phyloP scores from a whole-genome alignment of 2,797 vertebrate species.

The Delichon dasypus region DNA sequence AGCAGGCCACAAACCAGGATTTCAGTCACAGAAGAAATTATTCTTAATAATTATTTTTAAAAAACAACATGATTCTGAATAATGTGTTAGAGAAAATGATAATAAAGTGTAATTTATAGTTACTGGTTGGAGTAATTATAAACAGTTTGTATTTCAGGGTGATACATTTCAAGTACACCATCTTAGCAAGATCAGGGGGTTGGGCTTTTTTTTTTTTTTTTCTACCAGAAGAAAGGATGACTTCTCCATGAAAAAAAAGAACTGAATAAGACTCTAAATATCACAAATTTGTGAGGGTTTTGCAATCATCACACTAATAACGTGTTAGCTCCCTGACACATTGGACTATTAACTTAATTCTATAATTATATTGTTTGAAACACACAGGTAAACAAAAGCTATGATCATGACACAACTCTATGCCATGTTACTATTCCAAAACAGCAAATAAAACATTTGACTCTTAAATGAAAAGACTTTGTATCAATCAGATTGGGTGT shows the following conservation, averaged over 20 bases:
- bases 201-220: not conserved
- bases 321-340: not conserved
- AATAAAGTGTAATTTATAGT: not conserved
- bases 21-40: not conserved
- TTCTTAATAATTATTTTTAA: not conserved
- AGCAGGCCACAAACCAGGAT: not conserved
- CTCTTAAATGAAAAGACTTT: not conserved
- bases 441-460: not conserved
- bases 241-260: not conserved
- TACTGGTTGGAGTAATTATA: not conserved
- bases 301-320: not conserved
- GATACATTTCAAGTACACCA: accelerated
- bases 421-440: not conserved
- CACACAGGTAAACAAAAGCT: conserved; percentile 47
- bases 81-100: not conserved
- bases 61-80: not conserved
- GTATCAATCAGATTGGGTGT: not conserved
- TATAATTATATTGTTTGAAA: conserved; percentile 35
- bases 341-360: conserved; percentile 35
- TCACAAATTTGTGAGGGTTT: not conserved
- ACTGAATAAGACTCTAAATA: not conserved
- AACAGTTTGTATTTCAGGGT: not conserved
- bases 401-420: conserved; percentile 16
- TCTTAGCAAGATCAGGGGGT: not conserved
- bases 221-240: not conserved